Evolutionary conservation across 1,140 invertebrate species (phyloP).

Genomic region (Plectus sambesii): DNA sequence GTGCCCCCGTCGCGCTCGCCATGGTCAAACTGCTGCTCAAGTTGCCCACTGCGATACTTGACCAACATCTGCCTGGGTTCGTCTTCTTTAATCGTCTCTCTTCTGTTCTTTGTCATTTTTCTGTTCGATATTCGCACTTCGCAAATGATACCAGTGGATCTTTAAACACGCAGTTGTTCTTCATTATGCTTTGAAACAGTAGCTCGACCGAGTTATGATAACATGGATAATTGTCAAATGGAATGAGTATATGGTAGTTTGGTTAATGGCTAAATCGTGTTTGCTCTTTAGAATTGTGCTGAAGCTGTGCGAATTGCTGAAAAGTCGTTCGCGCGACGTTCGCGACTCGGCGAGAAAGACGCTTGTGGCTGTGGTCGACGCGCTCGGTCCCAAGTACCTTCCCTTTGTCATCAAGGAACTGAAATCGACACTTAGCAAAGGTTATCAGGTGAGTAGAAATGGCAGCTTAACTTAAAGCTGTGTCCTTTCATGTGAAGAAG

Average conservation of each 20-base stretch:
- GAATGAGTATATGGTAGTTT: background rate
- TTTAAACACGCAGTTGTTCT: too few species aligned
- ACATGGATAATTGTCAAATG: background rate
- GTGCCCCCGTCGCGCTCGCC: slow-evolving; percentile 79
- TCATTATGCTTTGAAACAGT: too few species aligned
- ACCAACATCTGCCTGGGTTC: slow-evolving; percentile 67
- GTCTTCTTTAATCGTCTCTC: slow-evolving; percentile 27
- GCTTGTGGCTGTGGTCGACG: slow-evolving; percentile 71
- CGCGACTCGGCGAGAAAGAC: slow-evolving; percentile 71
- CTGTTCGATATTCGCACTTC: too few species aligned
- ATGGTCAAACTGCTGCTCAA: slow-evolving; percentile 79
- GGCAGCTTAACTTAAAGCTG: background rate
- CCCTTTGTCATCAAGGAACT: slow-evolving; percentile 67
- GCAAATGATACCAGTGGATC: slow-evolving; percentile 3
- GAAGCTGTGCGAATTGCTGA: slow-evolving; percentile 74
- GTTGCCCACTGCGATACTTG: slow-evolving; percentile 61
- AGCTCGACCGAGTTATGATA: too few species aligned
- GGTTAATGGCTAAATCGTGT: background rate
- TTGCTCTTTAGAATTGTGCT: slow-evolving; percentile 63
- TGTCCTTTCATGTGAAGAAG: slow-evolving; percentile 1
- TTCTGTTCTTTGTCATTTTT: too few species aligned
- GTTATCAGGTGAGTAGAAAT: slow-evolving; percentile 60
- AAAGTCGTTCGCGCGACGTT: slow-evolving; percentile 75
- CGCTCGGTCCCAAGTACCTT: slow-evolving; percentile 70
- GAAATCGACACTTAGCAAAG: slow-evolving; percentile 64